Evolutionary conservation across 2,888 invertebrate genomes (phyloP).

Genomic region (Polymixis lichenea): DNA sequence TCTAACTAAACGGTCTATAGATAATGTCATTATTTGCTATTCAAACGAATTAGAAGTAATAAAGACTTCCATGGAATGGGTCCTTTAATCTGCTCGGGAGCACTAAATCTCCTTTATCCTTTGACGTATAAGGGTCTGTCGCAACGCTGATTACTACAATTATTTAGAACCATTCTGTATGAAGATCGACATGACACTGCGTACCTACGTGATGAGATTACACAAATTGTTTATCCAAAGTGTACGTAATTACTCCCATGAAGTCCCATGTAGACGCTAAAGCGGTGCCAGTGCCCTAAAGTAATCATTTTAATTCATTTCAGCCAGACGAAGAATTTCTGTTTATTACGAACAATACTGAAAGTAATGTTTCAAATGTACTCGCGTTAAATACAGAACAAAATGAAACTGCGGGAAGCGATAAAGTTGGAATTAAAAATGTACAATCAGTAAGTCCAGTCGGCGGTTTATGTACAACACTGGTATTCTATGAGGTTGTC

Average conservation of each 20-base stretch:
- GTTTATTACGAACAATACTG: constrained; percentile 50
- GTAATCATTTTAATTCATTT: constrained; percentile 52
- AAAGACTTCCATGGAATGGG: constrained; percentile 54
- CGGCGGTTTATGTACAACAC: constrained; percentile 45
- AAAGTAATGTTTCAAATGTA: constrained; percentile 49
- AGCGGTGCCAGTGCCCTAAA: constrained; percentile 27
- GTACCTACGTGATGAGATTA: constrained; percentile 51
- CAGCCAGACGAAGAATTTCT: constrained; percentile 34
- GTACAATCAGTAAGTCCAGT: constrained; percentile 38
- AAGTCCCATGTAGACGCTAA: constrained; percentile 30
- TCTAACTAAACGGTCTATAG: constrained; percentile 43
- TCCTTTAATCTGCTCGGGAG: constrained; percentile 58
- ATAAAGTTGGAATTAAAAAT: constrained; percentile 62
- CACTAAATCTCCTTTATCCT: constrained; percentile 69
- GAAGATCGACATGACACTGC: constrained; percentile 41
- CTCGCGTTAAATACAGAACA: constrained; percentile 44
- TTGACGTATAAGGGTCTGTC: constrained; percentile 67
- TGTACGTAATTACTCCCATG: constrained; percentile 36
- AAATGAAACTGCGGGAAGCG: constrained; percentile 58
- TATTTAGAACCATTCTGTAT: constrained; percentile 60
- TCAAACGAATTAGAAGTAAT: constrained; percentile 63
- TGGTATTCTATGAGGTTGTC: constrained; percentile 62
- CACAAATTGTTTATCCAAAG: constrained; percentile 54
- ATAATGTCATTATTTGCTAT: constrained; percentile 59
- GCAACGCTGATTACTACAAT: constrained; percentile 65